Base-by-base conservation (phyloP, 2,888 invertebrate genomes). In the Ectemnius cavifrons region DNA sequence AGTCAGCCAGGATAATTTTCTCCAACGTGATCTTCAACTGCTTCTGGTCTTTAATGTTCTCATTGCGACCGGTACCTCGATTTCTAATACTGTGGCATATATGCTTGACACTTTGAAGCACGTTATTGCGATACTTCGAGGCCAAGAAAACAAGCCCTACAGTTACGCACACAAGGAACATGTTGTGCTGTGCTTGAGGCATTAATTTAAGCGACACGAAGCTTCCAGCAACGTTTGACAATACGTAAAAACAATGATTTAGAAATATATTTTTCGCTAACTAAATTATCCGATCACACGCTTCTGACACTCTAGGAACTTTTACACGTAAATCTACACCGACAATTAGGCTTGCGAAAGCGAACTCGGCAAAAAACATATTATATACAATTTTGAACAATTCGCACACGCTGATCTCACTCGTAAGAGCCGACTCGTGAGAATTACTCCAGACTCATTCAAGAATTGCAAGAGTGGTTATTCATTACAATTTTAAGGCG, bases 81-180 rank as follows among this genome's bases (percentile, higher is more conserved):
- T 28, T 77, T 5, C 64, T 79, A 20, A 90, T 83, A 74, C 83
- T 85, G 71, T 88, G 83, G 75, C 87, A 90, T 16, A 91, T 72
- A 46, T 87, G 84, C 77, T 88, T 89, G 18, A 90, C 87, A 57
- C 89, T 87, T 67, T 82, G 79, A 79, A 89, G 78, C 49, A 91
- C 89, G 80, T 90, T 89, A 27, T 81, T 84, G 81, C 87, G 89
- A 77, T 90, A 90, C 82, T 90, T 91, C 63, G 90, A 89, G 56
- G 89, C 90, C 71, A 91, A 77, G 49, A 90, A 74, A 56, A 89
- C 89, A 52, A 91, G 83, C 63, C 90, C 90, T 67, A 90, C 88
- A 61, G 90, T 90, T 70, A 90, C 86, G 74, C 90, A 90, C 73
- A 88, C 83, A 59, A 89, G 86, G 76, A 90, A 86, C 90, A 90